Evolutionary conservation across 2,797 vertebrate genomes (phyloP), one percentile per base, ranked within the genome.

Genomic region (Lophius americanus): DNA sequence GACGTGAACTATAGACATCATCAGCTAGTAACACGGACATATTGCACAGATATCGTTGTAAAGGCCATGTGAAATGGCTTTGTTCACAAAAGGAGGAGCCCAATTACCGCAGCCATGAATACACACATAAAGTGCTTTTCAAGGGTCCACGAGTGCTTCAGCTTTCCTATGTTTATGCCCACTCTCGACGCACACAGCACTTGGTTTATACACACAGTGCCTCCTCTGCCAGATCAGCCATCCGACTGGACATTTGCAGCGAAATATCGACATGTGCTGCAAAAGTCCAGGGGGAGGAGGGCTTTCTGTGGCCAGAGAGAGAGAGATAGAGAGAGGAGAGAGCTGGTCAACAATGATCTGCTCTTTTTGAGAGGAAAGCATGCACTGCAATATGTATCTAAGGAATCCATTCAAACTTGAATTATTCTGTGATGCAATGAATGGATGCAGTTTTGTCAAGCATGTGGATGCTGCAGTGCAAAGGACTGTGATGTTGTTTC

Each of bases 91-190:
- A 73, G 79, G 72, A 83, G 71, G 68, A 58, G 56, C 68, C 72
- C 81, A 85, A 92, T 88, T 89, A 87, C 62, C n/a, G 47, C 60
- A 47, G 68, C 83, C 83, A 77, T 84, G 87, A 90, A 85, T 84
- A 89, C 78, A 90, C 85, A 85, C 78, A 76, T 80, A 81, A 85
- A 91, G 89, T 88, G 82, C 79, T 68, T 88, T 82, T 91, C 76
- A 82, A 87, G 82, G 71, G 69, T 63, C 78, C 67, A 67, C 52
- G 78, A 86, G 87, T 86, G 84, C 75, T 73, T 76, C 76, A 60
- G 79, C 78, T 77, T 86, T 70, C 62, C 86, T 44, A 52, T 79
- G 76, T 85, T 84, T 83, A 84, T 69, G 42, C 54, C 82, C 77
- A 68, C 73, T 81, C 78, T 80, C 78, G 51, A 78, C 83, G 79